These are phyloP conservation scores for Xestia sexstrigata DNA, from an alignment of 2,888 invertebrate species.

Conservation along the genomic window DNA sequence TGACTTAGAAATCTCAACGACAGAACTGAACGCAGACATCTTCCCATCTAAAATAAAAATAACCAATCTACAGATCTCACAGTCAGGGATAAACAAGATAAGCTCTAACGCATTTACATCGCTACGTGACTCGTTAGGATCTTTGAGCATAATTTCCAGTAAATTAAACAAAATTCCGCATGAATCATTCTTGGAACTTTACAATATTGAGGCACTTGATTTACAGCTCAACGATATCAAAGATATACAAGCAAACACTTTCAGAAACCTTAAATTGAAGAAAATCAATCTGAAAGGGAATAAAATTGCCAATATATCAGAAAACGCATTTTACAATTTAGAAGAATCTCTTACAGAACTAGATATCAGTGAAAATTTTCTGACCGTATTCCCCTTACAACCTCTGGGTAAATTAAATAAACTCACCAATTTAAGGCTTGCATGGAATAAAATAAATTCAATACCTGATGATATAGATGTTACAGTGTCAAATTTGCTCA, in stretches of 20 bases:
- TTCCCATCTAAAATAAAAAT: constrained; percentile 93
- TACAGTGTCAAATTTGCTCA: constrained; percentile 93
- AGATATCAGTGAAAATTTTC: constrained; percentile 96
- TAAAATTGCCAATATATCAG: constrained; percentile 94
- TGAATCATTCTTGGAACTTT: constrained; percentile 93
- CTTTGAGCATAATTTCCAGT: constrained; percentile 94
- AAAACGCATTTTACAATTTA: constrained; percentile 95
- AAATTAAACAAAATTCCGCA: constrained; percentile 94
- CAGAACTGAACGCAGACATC: constrained; percentile 93
- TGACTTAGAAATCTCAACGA: constrained; percentile 95
- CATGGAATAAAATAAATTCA: constrained; percentile 95
- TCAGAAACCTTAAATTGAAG: constrained; percentile 95
- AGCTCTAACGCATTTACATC: constrained; percentile 93
- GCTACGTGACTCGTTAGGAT: constrained; percentile 93
- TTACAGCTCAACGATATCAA: constrained; percentile 96
- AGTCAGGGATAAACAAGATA: constrained; percentile 93
- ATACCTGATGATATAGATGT: constrained; percentile 94
- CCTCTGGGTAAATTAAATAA: constrained; percentile 94
- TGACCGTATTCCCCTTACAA: constrained; percentile 95
- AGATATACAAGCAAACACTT: constrained; percentile 95
- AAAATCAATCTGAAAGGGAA: constrained; percentile 96
- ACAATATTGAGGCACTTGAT: constrained; percentile 94
- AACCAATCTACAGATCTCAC: constrained; percentile 94
- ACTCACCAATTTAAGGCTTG: constrained; percentile 93
- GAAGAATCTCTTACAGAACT: constrained; percentile 95